phyloP scores from a whole-genome alignment of 2,888 invertebrate genomes.

The Melieria omissa region DNA sequence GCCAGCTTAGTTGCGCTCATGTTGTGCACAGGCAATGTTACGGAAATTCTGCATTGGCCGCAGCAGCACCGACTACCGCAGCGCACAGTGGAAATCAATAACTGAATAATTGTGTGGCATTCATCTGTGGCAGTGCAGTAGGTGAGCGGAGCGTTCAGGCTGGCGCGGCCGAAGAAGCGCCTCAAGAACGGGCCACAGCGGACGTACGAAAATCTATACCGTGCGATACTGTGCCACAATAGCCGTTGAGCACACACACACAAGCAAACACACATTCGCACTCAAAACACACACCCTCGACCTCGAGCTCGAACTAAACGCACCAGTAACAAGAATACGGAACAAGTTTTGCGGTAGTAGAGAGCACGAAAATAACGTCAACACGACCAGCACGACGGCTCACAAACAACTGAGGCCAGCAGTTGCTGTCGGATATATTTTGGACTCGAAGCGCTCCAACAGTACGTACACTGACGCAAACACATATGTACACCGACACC shows the following conservation, averaged over 20 bases:
- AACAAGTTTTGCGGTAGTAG: conserved; percentile 32
- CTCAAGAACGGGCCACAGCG: too few relatives aligned
- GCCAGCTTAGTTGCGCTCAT: too few relatives aligned
- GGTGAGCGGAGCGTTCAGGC: too few relatives aligned
- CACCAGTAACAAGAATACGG: conserved; percentile 27
- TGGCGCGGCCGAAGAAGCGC: too few relatives aligned
- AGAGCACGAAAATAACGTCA: conserved; percentile 33
- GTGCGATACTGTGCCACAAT: too few relatives aligned
- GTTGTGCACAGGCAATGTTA: too few relatives aligned
- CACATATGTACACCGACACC: too few relatives aligned
- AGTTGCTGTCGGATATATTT: conserved; percentile 15
- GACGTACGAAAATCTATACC: too few relatives aligned
- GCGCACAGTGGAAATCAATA: conserved; percentile 34
- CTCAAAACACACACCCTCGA: conserved; percentile 27
- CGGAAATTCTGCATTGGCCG: too few relatives aligned
- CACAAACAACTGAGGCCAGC: conserved; percentile 44
- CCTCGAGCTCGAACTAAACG: conserved; percentile 28
- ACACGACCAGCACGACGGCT: conserved; percentile 47
- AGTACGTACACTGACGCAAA: too few relatives aligned
- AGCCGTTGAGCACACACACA: background rate
- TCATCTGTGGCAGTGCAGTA: background rate
- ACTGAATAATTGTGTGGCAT: conserved; percentile 16
- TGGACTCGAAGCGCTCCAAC: too few relatives aligned
- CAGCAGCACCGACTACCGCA: background rate
- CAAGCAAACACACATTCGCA: conserved; percentile 21